Conservation (phyloP, 2,797 vertebrate genomes). For the Crax fasciolata region DNA sequence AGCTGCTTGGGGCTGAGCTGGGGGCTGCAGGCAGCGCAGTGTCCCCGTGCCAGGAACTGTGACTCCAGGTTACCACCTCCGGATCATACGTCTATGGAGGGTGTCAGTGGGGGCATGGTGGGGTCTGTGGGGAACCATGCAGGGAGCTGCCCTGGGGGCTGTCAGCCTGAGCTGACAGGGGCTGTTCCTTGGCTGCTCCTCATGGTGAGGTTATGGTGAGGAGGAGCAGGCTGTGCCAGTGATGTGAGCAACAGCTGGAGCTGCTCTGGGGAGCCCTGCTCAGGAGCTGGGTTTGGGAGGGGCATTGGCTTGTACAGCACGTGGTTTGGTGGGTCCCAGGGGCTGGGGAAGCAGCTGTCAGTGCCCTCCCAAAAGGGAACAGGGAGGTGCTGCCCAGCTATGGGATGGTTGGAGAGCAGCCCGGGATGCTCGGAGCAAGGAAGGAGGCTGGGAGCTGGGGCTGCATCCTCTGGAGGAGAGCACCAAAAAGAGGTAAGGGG, state of each 20-base stretch:
- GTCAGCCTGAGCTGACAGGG: background rate
- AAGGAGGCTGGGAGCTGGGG: background rate
- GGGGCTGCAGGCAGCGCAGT: background rate
- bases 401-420: background rate
- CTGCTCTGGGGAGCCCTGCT: background rate
- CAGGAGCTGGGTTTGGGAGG: background rate
- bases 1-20: background rate
- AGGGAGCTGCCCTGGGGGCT: background rate
- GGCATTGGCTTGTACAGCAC: background rate
- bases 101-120: accelerated
- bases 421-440: background rate
- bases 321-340: background rate
- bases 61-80: background rate
- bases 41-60: background rate
- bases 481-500: background rate
- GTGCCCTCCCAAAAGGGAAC: background rate
- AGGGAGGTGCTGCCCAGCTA: background rate
- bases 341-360: background rate
- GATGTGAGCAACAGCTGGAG: background rate
- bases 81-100: background rate
- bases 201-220: background rate
- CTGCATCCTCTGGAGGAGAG: background rate
- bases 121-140: background rate
- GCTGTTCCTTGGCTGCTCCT: background rate
- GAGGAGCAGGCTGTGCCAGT: background rate